Conservation (phyloP, 2,888 invertebrate species). For the Leptopilina syphax region DNA sequence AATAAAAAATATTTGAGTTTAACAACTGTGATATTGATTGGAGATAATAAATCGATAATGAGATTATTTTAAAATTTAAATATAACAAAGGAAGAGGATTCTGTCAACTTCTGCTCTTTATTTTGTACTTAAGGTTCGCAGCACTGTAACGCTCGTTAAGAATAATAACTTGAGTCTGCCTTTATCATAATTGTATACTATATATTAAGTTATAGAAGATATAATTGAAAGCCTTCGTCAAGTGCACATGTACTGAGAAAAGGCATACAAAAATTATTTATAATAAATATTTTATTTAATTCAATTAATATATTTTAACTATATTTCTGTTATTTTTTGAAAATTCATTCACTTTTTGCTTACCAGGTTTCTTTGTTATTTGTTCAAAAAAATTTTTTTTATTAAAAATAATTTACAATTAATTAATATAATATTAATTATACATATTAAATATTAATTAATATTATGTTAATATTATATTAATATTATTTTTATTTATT, state of each 20-base stretch:
- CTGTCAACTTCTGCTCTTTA: constrained; percentile 21
- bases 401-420: too few relatives aligned
- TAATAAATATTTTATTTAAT: background rate
- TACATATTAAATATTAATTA: too few relatives aligned
- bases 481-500: too few relatives aligned
- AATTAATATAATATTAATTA: too few relatives aligned
- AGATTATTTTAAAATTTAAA: background rate
- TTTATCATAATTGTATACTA: constrained; percentile 5
- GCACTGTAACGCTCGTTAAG: background rate
- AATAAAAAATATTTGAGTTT: too few relatives aligned
- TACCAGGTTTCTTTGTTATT: too few relatives aligned
- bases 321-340: too few relatives aligned
- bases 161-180: constrained; percentile 14
- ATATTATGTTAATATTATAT: too few relatives aligned
- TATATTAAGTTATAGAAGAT: background rate
- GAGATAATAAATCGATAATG: background rate
- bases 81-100: background rate
- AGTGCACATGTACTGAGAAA: constrained; percentile 1
- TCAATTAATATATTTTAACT: background rate
- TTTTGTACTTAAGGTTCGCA: constrained; percentile 13
- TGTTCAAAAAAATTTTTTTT: too few relatives aligned
- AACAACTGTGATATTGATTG: too few relatives aligned
- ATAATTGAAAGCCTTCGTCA: constrained; percentile 11
- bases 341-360: too few relatives aligned
- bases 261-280: background rate